Evolutionary conservation across 2,797 vertebrate genomes (phyloP).

Genomic region (Anabas testudineus): DNA sequence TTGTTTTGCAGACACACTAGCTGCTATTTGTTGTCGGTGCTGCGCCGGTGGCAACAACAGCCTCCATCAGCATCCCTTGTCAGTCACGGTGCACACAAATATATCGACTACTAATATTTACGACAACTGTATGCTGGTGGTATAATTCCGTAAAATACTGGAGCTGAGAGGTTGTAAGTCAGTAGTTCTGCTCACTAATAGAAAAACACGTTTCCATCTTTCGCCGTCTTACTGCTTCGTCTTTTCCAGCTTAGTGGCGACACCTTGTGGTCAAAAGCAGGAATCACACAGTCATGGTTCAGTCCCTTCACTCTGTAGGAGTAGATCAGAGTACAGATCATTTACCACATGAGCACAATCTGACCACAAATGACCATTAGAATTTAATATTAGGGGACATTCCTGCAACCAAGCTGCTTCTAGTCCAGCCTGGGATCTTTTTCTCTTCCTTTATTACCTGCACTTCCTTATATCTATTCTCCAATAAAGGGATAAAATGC

Average conservation of each 20-base stretch:
- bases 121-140: accelerated
- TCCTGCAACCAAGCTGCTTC: too few relatives aligned
- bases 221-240: neutral
- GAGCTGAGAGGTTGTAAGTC: neutral
- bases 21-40: constrained; percentile 36
- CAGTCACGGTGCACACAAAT: neutral
- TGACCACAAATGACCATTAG: too few relatives aligned
- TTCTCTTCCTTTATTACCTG: neutral
- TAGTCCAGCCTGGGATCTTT: neutral
- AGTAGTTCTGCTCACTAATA: neutral
- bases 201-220: constrained; percentile 12
- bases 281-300: constrained; percentile 24
- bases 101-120: too few relatives aligned
- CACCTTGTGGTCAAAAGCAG: constrained; percentile 29
- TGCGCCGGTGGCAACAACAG: constrained; percentile 16
- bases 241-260: constrained; percentile 14
- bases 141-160: accelerated
- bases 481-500: neutral
- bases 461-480: neutral
- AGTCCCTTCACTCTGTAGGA: too few relatives aligned
- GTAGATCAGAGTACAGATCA: too few relatives aligned
- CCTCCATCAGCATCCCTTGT: constrained; percentile 49
- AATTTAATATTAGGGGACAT: too few relatives aligned
- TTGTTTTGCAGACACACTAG: constrained; percentile 13
- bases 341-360: too few relatives aligned